Evolutionary conservation across 2,888 invertebrate species (phyloP), one percentile per base, ranked within the genome.

Genomic region (Nomada goodeniana): DNA sequence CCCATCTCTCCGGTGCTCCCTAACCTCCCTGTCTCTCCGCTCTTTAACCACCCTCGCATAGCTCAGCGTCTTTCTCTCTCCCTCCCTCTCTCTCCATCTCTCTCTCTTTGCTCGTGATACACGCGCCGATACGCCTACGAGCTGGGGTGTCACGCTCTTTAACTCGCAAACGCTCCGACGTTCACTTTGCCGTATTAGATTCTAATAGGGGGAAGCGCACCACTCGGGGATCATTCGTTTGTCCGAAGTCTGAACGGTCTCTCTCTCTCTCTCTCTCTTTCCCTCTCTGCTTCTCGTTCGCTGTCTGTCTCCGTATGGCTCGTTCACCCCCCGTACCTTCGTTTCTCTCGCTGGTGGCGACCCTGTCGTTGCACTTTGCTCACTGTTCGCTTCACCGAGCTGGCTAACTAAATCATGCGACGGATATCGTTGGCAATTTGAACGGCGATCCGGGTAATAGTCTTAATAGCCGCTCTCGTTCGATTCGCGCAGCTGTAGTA

Each of bases 101-200:
- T 7, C 69, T 65, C 26, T 72, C 65, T 68, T 60, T 75, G 57
- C 72, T 13, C 65, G 75, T 29, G 83, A 86, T 84, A 68, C 84
- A 86, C 81, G 72, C 76, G 61, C 69, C 61, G 86, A 86, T 82
- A 80, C 74, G 80, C 67, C 74, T 75, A 76, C 82, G 68, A 82
- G 80, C 67, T 50, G 69, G 86, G 86, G 90, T 88, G 92, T 92
- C 89, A 92, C 90, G 92, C 86, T 92, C 91, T 92, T 92, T 92
- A 92, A 90, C 90, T 91, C 86, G 84, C 88, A 88, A 91, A 91
- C 88, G 88, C 85, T 83, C 76, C 89, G 85, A 76, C 89, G 88
- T 89, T 90, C 89, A 90, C 90, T 90, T 91, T 88, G 87, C 85
- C 89, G 90, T 91, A 93, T 93, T 92, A 91, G 91, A 91, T 89